Percentiles rank a stretch among this genome's conserved stretches.
Evolutionary conservation across 2,888 invertebrate species (phyloP).

Genomic region (Aphidoletes aphidimyza): DNA sequence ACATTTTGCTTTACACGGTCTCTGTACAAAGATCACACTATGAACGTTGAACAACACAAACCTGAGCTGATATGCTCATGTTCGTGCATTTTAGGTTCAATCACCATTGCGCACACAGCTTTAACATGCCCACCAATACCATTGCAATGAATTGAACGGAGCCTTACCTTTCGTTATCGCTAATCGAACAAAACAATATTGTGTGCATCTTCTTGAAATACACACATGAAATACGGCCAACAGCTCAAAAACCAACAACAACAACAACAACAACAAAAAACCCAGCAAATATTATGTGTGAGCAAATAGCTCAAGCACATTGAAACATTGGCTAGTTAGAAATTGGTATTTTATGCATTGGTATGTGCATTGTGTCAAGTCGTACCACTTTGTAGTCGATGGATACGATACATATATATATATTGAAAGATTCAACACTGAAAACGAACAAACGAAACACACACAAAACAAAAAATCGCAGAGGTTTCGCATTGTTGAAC

Average conservation of each 20-base stretch:
- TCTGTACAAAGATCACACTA: conserved; percentile 44
- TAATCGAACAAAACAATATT: background rate
- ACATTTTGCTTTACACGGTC: conserved; percentile 20
- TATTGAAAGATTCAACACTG: background rate
- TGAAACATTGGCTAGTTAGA: background rate
- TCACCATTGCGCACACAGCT: background rate
- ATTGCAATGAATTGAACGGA: background rate
- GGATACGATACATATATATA: no score
- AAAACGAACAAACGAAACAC: background rate
- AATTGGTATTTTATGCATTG: conserved; percentile 21
- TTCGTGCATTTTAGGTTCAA: conserved; percentile 27
- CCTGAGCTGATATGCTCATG: background rate
- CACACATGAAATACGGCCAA: background rate
- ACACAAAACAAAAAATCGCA: background rate
- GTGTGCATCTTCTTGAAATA: conserved; percentile 2
- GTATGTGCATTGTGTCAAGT: conserved; percentile 41
- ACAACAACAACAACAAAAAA: no score
- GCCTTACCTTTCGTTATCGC: conserved; percentile 37
- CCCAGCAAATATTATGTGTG: background rate
- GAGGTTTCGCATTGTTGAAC: conserved; percentile 35
- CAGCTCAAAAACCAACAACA: no score
- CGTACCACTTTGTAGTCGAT: background rate
- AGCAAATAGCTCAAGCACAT: background rate
- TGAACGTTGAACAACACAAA: background rate
- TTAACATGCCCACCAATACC: background rate